Conservation (phyloP, 2,797 vertebrate species). For the Loriculus beryllinus region DNA sequence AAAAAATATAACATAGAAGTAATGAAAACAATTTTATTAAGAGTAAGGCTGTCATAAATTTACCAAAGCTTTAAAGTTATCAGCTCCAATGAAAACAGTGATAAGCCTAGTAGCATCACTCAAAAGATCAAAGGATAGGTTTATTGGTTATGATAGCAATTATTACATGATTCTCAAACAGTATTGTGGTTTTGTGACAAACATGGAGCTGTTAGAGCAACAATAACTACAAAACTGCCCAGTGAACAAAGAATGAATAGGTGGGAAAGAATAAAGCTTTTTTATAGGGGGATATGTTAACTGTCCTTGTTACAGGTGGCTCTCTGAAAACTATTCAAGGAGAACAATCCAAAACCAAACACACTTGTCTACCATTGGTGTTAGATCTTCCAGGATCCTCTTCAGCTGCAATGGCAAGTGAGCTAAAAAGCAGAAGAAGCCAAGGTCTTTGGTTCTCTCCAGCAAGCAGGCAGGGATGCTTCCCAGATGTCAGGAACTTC, state of each 20-base stretch:
- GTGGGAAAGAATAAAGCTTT: not conserved
- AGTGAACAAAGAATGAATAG: not conserved
- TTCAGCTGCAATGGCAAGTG: not conserved
- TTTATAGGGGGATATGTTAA: not conserved
- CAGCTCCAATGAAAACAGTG: not conserved
- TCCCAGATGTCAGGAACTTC: not conserved
- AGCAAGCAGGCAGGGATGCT: fast-evolving
- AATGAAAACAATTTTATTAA: not conserved
- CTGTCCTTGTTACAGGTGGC: not conserved
- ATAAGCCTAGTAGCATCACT: not conserved
- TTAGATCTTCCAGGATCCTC: not conserved
- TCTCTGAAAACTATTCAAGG: constrained; percentile 1
- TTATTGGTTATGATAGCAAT: not conserved
- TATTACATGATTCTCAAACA: not conserved
- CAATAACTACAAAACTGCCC: not conserved
- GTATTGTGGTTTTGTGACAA: not conserved
- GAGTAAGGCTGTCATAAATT: not conserved
- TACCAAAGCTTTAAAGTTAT: not conserved
- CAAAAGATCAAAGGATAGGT: not conserved
- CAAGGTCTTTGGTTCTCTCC: not conserved
- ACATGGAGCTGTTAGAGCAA: not conserved
- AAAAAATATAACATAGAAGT: not conserved
- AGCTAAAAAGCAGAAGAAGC: not conserved
- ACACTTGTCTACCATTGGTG: not conserved
- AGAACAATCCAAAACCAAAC: constrained; percentile 5